phyloP scores from a whole-genome alignment of 2,888 invertebrate species.

The Hydroisotoma schaefferi region DNA sequence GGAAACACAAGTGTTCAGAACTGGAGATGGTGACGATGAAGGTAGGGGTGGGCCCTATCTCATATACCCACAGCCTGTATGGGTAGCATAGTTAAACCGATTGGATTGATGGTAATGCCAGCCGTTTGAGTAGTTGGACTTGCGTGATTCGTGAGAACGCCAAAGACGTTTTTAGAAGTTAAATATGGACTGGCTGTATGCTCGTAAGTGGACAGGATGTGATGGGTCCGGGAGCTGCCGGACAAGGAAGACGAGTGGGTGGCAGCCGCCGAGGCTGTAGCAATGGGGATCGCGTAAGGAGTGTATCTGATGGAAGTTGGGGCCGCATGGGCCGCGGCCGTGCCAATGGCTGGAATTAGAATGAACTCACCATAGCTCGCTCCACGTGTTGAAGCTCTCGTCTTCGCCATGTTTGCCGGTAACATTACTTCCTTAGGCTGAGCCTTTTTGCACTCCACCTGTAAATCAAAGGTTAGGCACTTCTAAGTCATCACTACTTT shows the following conservation, averaged over 20 bases:
- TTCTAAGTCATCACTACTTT: not conserved
- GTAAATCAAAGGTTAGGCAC: constrained; percentile 44
- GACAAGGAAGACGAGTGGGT: constrained; percentile 58
- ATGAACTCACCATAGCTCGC: constrained; percentile 94
- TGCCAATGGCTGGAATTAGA: constrained; percentile 56
- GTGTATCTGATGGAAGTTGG: constrained; percentile 49
- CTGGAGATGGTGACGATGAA: constrained; percentile 5
- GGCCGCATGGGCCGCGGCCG: constrained; percentile 49
- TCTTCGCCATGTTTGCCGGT: constrained; percentile 92
- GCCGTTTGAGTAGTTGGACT: constrained; percentile 33
- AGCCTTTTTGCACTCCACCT: constrained; percentile 99
- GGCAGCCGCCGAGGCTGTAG: constrained; percentile 54
- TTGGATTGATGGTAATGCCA: constrained; percentile 49
- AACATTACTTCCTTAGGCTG: constrained; percentile 99
- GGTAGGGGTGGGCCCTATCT: constrained; percentile 22
- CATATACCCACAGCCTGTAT: constrained; percentile 49
- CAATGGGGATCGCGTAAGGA: constrained; percentile 50
- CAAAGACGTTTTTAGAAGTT: constrained; percentile 49
- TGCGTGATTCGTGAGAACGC: constrained; percentile 45
- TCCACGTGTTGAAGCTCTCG: constrained; percentile 89
- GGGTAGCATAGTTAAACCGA: constrained; percentile 49
- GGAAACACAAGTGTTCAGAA: too few species aligned
- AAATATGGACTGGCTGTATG: constrained; percentile 48
- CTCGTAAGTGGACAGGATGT: constrained; percentile 62
- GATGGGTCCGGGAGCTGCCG: constrained; percentile 57